phyloP scores from a whole-genome alignment of 2,113 vertebrate genomes.

The Tragelaphus imberbis region DNA sequence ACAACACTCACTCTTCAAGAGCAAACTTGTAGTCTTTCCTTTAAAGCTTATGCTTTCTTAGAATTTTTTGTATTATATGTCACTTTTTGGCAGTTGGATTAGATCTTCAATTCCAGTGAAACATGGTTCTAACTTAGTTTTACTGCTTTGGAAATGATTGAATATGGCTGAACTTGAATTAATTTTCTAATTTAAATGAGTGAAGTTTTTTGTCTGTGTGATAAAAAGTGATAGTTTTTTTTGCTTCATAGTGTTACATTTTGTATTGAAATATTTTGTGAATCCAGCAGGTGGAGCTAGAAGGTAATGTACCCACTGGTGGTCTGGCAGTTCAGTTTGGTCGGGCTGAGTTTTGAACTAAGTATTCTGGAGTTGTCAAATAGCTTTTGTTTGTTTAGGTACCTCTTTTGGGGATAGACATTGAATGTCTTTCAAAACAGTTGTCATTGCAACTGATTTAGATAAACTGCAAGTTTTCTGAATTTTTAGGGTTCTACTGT shows the following conservation, averaged over 20 bases:
- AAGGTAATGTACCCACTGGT: constrained; percentile 34
- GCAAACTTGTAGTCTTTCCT: neutral
- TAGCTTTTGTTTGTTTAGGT: neutral
- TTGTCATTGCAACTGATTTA: neutral
- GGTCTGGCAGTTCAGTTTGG: neutral
- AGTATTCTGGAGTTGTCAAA: neutral
- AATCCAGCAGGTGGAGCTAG: constrained; percentile 80
- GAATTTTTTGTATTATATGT: neutral
- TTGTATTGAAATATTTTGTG: neutral
- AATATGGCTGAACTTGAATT: neutral
- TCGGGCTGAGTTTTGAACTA: neutral
- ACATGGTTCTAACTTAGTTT: neutral
- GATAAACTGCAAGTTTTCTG: neutral
- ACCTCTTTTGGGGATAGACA: neutral
- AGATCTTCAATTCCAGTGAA: neutral
- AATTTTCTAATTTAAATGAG: neutral
- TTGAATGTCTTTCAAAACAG: neutral
- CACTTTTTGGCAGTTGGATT: neutral
- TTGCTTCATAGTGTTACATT: neutral
- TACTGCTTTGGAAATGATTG: neutral
- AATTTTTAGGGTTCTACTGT: neutral
- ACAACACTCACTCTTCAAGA: neutral
- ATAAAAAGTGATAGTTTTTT: neutral
- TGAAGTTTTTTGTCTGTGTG: neutral
- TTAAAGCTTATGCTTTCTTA: neutral